These are phyloP conservation scores for Drosophila niveifrons DNA, from an alignment of 2,888 invertebrate species.

Conservation along the genomic window DNA sequence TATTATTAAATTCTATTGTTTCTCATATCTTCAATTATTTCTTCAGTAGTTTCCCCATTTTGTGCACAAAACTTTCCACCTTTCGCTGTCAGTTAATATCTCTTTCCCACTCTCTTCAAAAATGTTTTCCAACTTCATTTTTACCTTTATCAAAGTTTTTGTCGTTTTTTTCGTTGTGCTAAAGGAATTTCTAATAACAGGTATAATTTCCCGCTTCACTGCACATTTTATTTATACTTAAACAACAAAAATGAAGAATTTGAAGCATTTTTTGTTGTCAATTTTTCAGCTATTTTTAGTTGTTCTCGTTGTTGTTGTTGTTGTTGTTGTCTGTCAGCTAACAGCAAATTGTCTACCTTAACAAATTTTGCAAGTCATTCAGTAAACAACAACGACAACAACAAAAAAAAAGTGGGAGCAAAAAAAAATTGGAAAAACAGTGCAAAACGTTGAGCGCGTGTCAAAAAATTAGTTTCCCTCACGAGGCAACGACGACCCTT, in stretches of 20 bases:
- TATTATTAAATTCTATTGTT: not conserved
- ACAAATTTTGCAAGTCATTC: slow-evolving; percentile 60
- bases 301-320: not conserved
- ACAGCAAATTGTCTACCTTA: slow-evolving; percentile 40
- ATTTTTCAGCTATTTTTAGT: slow-evolving; percentile 10
- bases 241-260: slow-evolving; percentile 14
- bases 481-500: slow-evolving; percentile 52
- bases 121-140: not conserved
- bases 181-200: slow-evolving; percentile 22
- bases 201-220: slow-evolving; percentile 31
- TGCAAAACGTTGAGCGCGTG: slow-evolving; percentile 65
- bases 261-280: slow-evolving; percentile 17
- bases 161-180: not conserved
- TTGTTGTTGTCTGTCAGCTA: slow-evolving; percentile 6
- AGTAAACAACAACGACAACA: slow-evolving; percentile 40
- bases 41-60: not conserved
- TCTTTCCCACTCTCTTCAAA: not conserved
- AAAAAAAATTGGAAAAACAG: slow-evolving; percentile 23
- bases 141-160: not conserved
- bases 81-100: slow-evolving; percentile 1
- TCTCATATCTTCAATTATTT: not conserved
- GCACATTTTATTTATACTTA: slow-evolving; percentile 28
- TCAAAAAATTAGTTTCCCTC: slow-evolving; percentile 77
- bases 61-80: not conserved
- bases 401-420: slow-evolving; percentile 1